Base-by-base conservation (phyloP, 2,797 vertebrate species). In the Coregonus sp. region DNA sequence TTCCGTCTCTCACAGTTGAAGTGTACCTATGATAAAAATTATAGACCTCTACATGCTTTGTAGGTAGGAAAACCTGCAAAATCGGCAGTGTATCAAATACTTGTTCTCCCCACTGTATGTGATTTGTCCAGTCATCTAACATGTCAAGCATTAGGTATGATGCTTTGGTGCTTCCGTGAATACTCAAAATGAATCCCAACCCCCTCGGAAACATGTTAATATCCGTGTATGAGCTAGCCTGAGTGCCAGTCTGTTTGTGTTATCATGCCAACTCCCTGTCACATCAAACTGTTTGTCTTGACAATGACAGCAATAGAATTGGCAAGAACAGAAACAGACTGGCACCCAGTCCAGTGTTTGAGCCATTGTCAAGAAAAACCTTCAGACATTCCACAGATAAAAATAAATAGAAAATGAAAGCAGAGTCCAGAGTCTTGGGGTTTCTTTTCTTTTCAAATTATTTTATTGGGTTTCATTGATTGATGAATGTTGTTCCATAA, bases 401-500 rank as follows among this genome's bases (percentile, higher is more conserved):
- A 90, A 82, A 35, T 84, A 72, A 4, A 70, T 76, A 79, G 80
- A 79, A 40, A 78, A 73, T 47, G 0, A 69, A 11, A 18, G 74
- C 56, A 35, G 74, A 51, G 80, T 61, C 31, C 35, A 7, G 7
- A 61, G n/a, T 66, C 5, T 6, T 31, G 20, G 18, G 40, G 40
- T 47, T 47, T 73, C 11, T 79, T 82, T 79, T 88, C 61, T 83
- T 88, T 92, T 84, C 67, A 78, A 73, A 77, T 75, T 14, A 52
- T 80, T 90, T 84, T 71, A 83, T 88, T 82, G 68, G 76, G 74
- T 78, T 89, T 90, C 72, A 87, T 81, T 74, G 80, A 63, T 2
- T 85, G 74, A 74, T 79, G 5, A 37, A 73, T 31, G 37, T 37
- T 75, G 77, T 84, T 76, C 81, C 54, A 70, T 75, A 65, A 84